phyloP scores from a whole-genome alignment of 2,888 invertebrate species.

The Eulithis testata region DNA sequence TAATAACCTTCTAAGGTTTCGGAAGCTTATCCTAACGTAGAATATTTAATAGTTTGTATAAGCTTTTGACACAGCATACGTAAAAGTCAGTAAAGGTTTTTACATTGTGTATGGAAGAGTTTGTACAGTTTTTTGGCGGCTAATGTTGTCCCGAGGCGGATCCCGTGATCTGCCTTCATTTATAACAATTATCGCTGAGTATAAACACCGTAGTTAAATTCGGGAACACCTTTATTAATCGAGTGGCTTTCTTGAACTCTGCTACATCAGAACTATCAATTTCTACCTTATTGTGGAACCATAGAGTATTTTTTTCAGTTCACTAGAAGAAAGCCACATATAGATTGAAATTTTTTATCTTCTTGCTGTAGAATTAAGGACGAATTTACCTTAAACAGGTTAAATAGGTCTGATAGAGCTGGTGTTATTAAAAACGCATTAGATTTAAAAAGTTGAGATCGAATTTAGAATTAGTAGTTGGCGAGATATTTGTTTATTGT shows the following conservation, averaged over 20 bases:
- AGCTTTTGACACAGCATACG: constrained; percentile 4
- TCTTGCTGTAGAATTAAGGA: not conserved
- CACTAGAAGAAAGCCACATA: not conserved
- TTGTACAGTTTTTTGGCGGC: constrained; percentile 14
- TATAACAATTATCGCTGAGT: constrained; percentile 68
- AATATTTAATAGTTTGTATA: constrained; percentile 5
- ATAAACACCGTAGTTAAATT: constrained; percentile 67
- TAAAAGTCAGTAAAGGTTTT: not conserved
- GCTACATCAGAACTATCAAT: constrained; percentile 7
- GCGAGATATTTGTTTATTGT: constrained; percentile 42
- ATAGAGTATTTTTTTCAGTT: constrained; percentile 25
- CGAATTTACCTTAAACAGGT: not conserved
- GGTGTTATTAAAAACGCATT: constrained; percentile 69
- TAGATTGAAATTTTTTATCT: not conserved
- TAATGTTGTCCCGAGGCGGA: constrained; percentile 41
- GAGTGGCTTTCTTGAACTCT: constrained; percentile 45
- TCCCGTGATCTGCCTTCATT: constrained; percentile 55
- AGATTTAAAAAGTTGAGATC: constrained; percentile 42
- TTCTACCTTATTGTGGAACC: constrained; percentile 18
- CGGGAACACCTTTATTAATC: constrained; percentile 72
- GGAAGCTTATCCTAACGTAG: constrained; percentile 24
- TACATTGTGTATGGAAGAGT: constrained; percentile 4
- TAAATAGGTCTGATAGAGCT: constrained; percentile 19
- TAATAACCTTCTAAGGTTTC: constrained; percentile 25
- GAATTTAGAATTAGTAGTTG: constrained; percentile 24